Conservation (phyloP, 2,797 vertebrate species). For the Cheirogaleus major region DNA sequence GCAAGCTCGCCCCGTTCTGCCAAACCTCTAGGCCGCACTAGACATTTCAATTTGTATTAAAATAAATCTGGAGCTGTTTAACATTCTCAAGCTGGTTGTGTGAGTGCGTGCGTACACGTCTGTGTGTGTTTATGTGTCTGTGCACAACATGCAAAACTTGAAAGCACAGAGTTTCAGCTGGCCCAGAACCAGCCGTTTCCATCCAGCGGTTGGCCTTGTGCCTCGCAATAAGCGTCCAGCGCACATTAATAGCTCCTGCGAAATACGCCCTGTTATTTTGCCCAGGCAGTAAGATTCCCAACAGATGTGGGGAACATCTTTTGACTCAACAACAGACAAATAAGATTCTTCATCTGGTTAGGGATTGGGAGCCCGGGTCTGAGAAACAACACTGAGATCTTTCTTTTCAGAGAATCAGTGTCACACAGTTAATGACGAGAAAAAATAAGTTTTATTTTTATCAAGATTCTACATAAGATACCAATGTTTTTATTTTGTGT, state of each 20-base stretch:
- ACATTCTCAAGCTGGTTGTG: slow-evolving; percentile 52
- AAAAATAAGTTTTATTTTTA: slow-evolving; percentile 16
- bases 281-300: slow-evolving; percentile 3
- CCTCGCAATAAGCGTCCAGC: background rate
- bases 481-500: background rate
- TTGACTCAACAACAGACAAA: slow-evolving; percentile 51
- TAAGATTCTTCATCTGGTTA: slow-evolving; percentile 35
- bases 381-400: background rate
- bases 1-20: background rate
- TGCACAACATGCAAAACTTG: slow-evolving; percentile 51
- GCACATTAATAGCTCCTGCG: slow-evolving; percentile 39
- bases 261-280: slow-evolving; percentile 67
- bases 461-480: background rate
- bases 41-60: slow-evolving; percentile 64
- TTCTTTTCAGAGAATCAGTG: slow-evolving; percentile 24
- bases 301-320: slow-evolving; percentile 42
- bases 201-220: slow-evolving; percentile 58
- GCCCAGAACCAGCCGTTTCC: slow-evolving; percentile 32
- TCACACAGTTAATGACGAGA: slow-evolving; percentile 18
- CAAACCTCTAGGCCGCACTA: slow-evolving; percentile 55
- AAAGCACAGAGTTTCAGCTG: slow-evolving; percentile 60
- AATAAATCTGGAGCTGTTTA: slow-evolving; percentile 74
- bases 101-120: background rate
- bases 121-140: slow-evolving; percentile 6
- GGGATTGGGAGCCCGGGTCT: background rate